phyloP scores from a whole-genome alignment of 1,140 invertebrate species.

The Drosophila murphyi region DNA sequence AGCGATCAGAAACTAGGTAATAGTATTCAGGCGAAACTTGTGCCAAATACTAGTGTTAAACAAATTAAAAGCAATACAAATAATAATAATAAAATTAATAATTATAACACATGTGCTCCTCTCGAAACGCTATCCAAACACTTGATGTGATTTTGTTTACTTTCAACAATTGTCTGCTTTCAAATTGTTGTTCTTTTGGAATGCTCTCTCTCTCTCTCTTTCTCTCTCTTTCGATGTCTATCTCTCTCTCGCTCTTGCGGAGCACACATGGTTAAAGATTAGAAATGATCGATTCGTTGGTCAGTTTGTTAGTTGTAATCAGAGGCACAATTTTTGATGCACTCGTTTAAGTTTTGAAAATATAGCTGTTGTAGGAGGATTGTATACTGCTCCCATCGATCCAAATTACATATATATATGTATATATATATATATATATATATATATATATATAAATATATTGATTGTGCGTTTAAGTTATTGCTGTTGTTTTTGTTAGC shows the following conservation, averaged over 20 bases:
- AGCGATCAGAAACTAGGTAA: constrained; percentile 18
- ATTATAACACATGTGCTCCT: constrained; percentile 13
- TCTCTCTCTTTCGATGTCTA: no score
- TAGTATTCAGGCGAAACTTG: constrained; percentile 5
- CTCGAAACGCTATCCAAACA: constrained; percentile 18
- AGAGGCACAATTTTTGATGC: constrained; percentile 50
- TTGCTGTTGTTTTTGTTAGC: constrained; percentile 36
- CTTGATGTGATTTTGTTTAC: background rate
- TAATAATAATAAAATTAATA: constrained; percentile 22
- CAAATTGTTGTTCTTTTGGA: constrained; percentile 2
- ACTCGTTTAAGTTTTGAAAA: constrained; percentile 12
- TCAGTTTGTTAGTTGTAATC: constrained; percentile 46
- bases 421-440: constrained; percentile 16
- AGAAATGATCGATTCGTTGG: constrained; percentile 29
- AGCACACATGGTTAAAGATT: constrained; percentile 13
- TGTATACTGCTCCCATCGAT: constrained; percentile 27
- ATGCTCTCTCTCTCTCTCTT: background rate
- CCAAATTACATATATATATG: constrained; percentile 8
- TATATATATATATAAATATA: constrained; percentile 17
- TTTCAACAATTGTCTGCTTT: constrained; percentile 1
- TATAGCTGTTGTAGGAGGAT: constrained; percentile 4
- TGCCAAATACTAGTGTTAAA: constrained; percentile 24
- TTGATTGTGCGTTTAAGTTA: constrained; percentile 52
- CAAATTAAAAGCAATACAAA: constrained; percentile 15
- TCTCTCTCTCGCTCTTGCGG: background rate